A percentile compares a stretch with the other conserved stretches of the same genome.
Evolutionary conservation across 2,113 vertebrate genomes (phyloP).

Genomic region (Notothenia rossii): DNA sequence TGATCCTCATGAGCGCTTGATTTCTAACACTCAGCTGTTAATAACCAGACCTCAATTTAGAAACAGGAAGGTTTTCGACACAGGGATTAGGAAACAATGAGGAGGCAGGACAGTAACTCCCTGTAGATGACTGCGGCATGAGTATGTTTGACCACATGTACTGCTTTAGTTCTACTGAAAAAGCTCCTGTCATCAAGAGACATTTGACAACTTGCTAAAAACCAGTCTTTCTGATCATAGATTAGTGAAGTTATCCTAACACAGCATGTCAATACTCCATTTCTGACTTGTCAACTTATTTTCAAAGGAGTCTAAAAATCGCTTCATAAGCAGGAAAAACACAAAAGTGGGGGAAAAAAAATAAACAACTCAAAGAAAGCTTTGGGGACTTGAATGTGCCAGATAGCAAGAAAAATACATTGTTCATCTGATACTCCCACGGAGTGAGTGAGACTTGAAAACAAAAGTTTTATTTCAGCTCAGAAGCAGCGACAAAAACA

Average conservation of each 20-base stretch:
- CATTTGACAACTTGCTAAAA: not conserved
- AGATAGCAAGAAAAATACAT: conserved; percentile 59
- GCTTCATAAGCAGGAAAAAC: conserved; percentile 23
- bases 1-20: not conserved
- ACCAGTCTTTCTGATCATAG: not conserved
- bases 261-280: conserved; percentile 15
- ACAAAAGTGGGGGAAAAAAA: not conserved
- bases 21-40: conserved; percentile 8
- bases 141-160: conserved; percentile 1
- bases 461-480: conserved; percentile 65
- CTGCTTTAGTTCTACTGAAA: not conserved
- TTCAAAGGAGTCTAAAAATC: conserved; percentile 21
- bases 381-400: conserved; percentile 59
- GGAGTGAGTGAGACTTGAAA: conserved; percentile 42
- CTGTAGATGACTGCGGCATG: not conserved
- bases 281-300: conserved; percentile 12
- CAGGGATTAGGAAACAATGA: conserved; percentile 47
- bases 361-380: conserved; percentile 17
- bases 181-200: conserved; percentile 3
- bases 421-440: conserved; percentile 49
- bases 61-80: conserved; percentile 39
- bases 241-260: not conserved
- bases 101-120: conserved; percentile 16
- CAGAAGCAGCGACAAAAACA: conserved; percentile 42
- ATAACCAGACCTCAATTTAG: conserved; percentile 24